A percentile compares a stretch with the other conserved stretches of the same genome.
phyloP scores from a whole-genome alignment of 1,140 invertebrate species.

The Zaprionus tsacasi region DNA sequence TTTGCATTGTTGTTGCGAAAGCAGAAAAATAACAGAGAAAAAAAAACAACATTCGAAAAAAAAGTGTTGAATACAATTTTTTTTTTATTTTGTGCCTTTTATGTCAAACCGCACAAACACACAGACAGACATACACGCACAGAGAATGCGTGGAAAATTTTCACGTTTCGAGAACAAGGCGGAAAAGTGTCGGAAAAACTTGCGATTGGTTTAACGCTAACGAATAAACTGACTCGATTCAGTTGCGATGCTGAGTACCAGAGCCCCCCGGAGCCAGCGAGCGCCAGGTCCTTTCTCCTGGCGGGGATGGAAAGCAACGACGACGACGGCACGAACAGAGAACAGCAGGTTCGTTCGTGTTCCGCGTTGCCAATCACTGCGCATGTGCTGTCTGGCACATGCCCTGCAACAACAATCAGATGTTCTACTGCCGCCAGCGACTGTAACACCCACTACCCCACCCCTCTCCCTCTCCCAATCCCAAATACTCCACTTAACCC shows the following conservation, averaged over 20 bases:
- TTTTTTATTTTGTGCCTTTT: slow-evolving; percentile 21
- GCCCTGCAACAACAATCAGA: slow-evolving; percentile 36
- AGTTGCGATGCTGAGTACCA: slow-evolving; percentile 41
- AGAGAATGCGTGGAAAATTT: slow-evolving; percentile 48
- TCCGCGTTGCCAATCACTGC: slow-evolving; percentile 4
- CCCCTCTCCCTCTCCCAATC: not conserved
- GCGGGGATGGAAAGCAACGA: slow-evolving; percentile 8
- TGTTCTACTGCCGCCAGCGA: slow-evolving; percentile 17
- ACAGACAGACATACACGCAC: slow-evolving; percentile 13
- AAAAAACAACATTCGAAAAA: not conserved
- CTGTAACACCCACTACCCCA: no score
- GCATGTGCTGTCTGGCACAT: slow-evolving; percentile 38
- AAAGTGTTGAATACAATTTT: slow-evolving; percentile 12
- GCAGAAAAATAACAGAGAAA: not conserved
- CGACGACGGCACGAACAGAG: slow-evolving; percentile 1
- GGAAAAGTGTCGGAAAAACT: slow-evolving; percentile 47
- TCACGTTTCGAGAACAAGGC: slow-evolving; percentile 32
- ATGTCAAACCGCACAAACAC: slow-evolving; percentile 21
- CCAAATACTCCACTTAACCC: not conserved
- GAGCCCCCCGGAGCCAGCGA: not conserved
- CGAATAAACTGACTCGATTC: slow-evolving; percentile 44
- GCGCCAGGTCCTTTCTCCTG: slow-evolving; percentile 1
- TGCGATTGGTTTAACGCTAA: slow-evolving; percentile 45
- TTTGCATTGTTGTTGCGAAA: slow-evolving; percentile 7
- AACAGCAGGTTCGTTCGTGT: slow-evolving; percentile 18